These are phyloP conservation scores for Tangara arthus DNA, from an alignment of 2,797 vertebrate species.

Conservation along the genomic window DNA sequence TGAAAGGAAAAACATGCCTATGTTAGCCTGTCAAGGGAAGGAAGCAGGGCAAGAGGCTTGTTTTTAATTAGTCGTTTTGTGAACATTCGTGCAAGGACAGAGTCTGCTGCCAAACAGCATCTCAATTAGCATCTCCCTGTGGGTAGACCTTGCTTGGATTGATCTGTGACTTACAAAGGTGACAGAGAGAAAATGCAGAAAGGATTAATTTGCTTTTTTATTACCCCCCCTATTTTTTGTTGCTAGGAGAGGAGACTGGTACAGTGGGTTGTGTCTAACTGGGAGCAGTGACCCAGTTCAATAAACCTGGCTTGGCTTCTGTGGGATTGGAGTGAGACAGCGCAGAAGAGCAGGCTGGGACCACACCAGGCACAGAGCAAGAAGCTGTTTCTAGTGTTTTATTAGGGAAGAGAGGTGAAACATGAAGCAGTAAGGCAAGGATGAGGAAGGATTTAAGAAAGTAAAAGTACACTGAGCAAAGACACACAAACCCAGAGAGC, in stretches of 20 bases:
- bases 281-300: conserved; percentile 77
- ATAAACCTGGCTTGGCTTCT: conserved; percentile 73
- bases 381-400: background rate
- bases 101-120: conserved; percentile 52
- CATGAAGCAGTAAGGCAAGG: background rate
- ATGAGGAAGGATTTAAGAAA: background rate
- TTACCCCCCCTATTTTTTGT: background rate
- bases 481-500: background rate
- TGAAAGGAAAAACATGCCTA: conserved; percentile 52
- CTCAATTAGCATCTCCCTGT: conserved; percentile 57
- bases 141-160: conserved; percentile 70
- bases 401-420: background rate
- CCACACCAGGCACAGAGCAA: background rate
- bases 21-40: conserved; percentile 44
- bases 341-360: background rate
- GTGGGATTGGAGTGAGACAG: conserved; percentile 46
- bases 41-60: conserved; percentile 42
- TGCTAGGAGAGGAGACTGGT: background rate
- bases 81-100: conserved; percentile 27
- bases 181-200: conserved; percentile 48
- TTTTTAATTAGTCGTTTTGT: conserved; percentile 45
- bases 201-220: background rate
- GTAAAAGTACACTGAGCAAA: background rate
- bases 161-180: conserved; percentile 79
- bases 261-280: conserved; percentile 78